These are phyloP conservation scores for Takifugu flavidus DNA, from an alignment of 2,113 vertebrate genomes.

Conservation along the genomic window DNA sequence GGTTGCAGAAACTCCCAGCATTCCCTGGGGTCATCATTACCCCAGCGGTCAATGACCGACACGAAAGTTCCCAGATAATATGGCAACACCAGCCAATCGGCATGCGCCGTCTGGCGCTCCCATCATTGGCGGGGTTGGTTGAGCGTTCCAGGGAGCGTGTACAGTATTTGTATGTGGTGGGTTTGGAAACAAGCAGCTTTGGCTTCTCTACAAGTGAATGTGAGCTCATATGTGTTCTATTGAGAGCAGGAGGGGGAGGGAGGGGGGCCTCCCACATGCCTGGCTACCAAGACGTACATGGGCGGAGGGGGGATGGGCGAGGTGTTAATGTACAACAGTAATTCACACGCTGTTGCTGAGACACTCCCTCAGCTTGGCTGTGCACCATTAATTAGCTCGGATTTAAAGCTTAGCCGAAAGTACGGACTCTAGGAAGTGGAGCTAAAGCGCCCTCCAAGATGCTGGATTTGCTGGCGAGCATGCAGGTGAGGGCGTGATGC, in stretches of 20 bases:
- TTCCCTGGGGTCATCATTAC: constrained; percentile 60
- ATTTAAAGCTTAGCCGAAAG: constrained; percentile 41
- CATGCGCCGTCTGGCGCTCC: constrained; percentile 38
- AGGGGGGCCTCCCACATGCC: constrained; percentile 40
- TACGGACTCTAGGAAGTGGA: constrained; percentile 13
- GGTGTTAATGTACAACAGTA: constrained; percentile 70
- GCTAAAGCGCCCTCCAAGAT: constrained; percentile 16
- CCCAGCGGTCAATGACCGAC: constrained; percentile 38
- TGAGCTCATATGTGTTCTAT: constrained; percentile 1
- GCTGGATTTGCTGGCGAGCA: background rate
- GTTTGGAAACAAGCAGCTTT: background rate
- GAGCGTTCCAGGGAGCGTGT: too few species aligned
- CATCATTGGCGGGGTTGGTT: background rate
- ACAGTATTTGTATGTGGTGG: background rate
- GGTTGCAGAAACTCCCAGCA: constrained; percentile 32
- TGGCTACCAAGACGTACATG: constrained; percentile 58
- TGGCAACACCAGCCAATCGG: constrained; percentile 50
- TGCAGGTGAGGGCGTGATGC: constrained; percentile 6
- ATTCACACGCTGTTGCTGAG: constrained; percentile 69
- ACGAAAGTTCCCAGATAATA: constrained; percentile 48
- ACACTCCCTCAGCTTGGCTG: constrained; percentile 64
- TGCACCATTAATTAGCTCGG: constrained; percentile 61
- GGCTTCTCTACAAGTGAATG: constrained; percentile 1
- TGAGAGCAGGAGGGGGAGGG: background rate
- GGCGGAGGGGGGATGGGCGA: constrained; percentile 46